phyloP scores from a whole-genome alignment of 2,113 vertebrate genomes.

The Hassar affinis region DNA sequence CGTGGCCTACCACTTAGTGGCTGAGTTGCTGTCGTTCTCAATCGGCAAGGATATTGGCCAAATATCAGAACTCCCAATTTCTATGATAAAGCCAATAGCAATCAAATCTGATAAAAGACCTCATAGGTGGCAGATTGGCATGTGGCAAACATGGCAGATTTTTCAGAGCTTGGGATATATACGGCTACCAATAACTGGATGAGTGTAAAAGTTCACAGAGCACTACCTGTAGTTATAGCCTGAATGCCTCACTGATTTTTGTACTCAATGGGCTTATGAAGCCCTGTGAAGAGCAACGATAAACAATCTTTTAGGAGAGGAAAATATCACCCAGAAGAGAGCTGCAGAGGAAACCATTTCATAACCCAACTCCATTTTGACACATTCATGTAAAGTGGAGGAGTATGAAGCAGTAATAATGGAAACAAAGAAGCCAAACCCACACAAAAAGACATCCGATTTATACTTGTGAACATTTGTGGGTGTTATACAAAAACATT shows the following conservation, averaged over 20 bases:
- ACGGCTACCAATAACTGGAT: too few relatives aligned
- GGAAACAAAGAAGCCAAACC: not conserved
- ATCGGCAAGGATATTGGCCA: too few relatives aligned
- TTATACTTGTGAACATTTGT: not conserved
- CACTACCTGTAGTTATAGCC: not conserved
- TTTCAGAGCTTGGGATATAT: too few relatives aligned
- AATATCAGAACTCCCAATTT: too few relatives aligned
- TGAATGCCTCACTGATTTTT: not conserved
- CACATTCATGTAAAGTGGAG: not conserved
- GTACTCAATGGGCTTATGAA: not conserved
- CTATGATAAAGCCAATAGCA: too few relatives aligned
- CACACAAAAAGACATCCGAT: not conserved
- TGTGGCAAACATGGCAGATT: too few relatives aligned
- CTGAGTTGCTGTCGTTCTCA: too few relatives aligned
- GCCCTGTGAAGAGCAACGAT: not conserved
- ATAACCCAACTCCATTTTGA: not conserved
- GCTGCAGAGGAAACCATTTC: constrained; percentile 4
- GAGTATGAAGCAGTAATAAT: not conserved
- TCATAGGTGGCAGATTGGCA: too few relatives aligned
- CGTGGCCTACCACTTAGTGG: too few relatives aligned
- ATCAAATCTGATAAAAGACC: too few relatives aligned
- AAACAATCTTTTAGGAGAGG: not conserved
- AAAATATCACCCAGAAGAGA: not conserved
- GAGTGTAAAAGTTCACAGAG: not conserved
- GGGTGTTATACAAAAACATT: not conserved